Conservation (phyloP, 2,888 invertebrate genomes). For the Helleia helle region DNA sequence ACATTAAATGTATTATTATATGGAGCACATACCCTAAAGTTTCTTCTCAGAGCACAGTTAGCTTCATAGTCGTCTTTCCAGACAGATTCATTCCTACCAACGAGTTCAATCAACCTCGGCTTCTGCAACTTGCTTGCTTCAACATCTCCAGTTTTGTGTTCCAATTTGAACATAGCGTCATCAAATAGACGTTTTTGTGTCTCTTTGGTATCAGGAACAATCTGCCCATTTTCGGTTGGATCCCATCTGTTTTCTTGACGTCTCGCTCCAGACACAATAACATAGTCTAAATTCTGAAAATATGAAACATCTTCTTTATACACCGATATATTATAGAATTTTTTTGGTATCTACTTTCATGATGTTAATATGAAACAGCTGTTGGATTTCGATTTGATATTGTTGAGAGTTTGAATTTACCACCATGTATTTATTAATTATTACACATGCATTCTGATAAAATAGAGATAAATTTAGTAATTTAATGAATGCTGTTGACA, state of each 20-base stretch:
- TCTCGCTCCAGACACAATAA: constrained; percentile 94
- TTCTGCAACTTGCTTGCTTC: constrained; percentile 80
- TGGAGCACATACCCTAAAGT: constrained; percentile 82
- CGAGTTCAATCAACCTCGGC: constrained; percentile 82
- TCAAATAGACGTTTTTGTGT: constrained; percentile 90
- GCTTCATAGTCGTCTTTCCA: constrained; percentile 96
- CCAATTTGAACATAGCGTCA: constrained; percentile 98
- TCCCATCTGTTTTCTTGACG: constrained; percentile 99
- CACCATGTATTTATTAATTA: too few species aligned
- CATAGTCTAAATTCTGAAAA: constrained; percentile 94
- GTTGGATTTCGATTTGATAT: too few species aligned
- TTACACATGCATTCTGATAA: too few species aligned
- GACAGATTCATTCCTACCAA: constrained; percentile 83
- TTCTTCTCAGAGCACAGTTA: constrained; percentile 87
- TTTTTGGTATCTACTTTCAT: too few species aligned
- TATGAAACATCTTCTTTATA: not conserved
- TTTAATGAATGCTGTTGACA: not conserved
- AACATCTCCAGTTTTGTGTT: constrained; percentile 90
- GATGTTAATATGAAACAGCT: too few species aligned
- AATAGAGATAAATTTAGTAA: constrained; percentile 2
- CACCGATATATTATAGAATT: not conserved
- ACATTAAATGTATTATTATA: too few species aligned
- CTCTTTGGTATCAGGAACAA: constrained; percentile 93
- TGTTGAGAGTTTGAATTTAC: too few species aligned
- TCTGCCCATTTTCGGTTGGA: constrained; percentile 94